phyloP scores from a whole-genome alignment of 2,113 vertebrate species.

The Pao palembangensis region DNA sequence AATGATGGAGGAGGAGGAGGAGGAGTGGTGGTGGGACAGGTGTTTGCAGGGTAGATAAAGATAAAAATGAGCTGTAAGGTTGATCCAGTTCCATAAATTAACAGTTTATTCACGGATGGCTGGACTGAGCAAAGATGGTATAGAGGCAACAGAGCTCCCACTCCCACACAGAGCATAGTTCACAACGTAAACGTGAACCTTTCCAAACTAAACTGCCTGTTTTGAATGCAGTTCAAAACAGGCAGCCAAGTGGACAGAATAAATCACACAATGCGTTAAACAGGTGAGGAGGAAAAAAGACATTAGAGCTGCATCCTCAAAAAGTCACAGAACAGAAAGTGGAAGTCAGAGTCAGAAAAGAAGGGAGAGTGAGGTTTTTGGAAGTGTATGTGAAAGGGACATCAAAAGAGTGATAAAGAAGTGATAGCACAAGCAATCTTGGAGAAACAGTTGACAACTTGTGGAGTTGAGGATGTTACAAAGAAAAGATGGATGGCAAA shows the following conservation, averaged over 20 bases:
- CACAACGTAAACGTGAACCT: too few species aligned
- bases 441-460: slow-evolving; percentile 14
- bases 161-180: too few species aligned
- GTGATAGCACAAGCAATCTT: slow-evolving; percentile 2
- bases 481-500: slow-evolving; percentile 18
- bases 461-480: slow-evolving; percentile 8
- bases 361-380: background rate
- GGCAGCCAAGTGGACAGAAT: too few species aligned
- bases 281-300: background rate
- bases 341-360: background rate
- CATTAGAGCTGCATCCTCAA: background rate
- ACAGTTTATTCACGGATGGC: too few species aligned
- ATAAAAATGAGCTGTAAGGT: too few species aligned
- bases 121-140: background rate
- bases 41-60: too few species aligned
- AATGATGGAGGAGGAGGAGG: slow-evolving; percentile 6
- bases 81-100: too few species aligned
- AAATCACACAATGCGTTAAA: background rate
- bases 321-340: background rate
- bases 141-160: slow-evolving; percentile 10
- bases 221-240: too few species aligned
- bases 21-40: slow-evolving; percentile 14
- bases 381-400: slow-evolving; percentile 1
- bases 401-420: slow-evolving; percentile 15
- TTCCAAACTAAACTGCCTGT: too few species aligned